Conservation (phyloP, 2,797 vertebrate species). For the Loris lydekkerianus region DNA sequence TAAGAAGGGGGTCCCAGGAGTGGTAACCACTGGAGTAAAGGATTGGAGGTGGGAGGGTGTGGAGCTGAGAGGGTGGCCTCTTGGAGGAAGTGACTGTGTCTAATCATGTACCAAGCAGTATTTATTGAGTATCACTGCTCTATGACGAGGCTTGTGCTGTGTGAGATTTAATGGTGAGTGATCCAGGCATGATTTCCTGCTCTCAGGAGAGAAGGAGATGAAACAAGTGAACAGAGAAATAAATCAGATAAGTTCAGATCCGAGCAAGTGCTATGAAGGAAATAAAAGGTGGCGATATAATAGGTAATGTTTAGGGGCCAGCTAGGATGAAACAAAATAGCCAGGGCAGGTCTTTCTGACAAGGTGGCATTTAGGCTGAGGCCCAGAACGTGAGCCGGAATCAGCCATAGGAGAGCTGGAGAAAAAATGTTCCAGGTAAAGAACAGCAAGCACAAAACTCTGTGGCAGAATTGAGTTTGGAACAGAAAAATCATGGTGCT, state of each 20-base stretch:
- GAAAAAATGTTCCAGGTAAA: not conserved
- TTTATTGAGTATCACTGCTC: not conserved
- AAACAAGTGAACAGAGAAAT: not conserved
- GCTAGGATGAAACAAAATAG: not conserved
- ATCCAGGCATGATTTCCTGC: not conserved
- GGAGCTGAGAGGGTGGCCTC: not conserved
- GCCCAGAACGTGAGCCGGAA: not conserved
- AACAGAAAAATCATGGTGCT: not conserved
- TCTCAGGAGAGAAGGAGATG: conserved; percentile 8
- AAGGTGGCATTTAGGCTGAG: conserved; percentile 23
- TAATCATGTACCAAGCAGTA: not conserved
- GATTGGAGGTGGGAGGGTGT: not conserved
- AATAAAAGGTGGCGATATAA: conserved; percentile 2
- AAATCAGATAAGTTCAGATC: not conserved
- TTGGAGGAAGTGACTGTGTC: conserved; percentile 37
- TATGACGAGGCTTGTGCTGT: not conserved
- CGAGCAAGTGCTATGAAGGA: not conserved
- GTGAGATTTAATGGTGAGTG: not conserved
- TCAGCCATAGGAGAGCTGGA: not conserved
- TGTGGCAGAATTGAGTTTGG: conserved; percentile 6
- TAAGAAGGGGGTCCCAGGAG: not conserved
- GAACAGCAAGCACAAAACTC: conserved; percentile 28
- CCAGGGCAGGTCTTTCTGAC: not conserved
- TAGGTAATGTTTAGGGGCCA: not conserved
- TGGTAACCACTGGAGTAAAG: not conserved